Base-by-base conservation (phyloP, 2,113 vertebrate genomes). In the Cyprinus carpio region DNA sequence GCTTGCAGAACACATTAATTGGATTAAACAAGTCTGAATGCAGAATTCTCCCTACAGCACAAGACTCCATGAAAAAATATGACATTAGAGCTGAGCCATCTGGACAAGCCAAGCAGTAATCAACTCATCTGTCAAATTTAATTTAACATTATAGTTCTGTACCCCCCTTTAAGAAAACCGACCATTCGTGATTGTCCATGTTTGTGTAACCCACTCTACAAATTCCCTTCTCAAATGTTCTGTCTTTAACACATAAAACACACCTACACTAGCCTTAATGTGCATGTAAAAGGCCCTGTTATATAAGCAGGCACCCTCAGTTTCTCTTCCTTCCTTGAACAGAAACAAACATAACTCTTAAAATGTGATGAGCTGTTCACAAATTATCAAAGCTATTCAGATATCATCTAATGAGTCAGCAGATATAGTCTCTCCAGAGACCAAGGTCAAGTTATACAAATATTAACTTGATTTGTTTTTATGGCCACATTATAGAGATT, bases 21-120 rank as follows among this genome's bases (percentile, higher is more conserved):
- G 64, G 49, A 85, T 72, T 85, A 58, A 58, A 40, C 16, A 25
- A 58, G 72, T 37, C 56, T 49, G 65, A 58, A 46, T 79, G 64
- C 13, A 37, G 2, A 82, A 56, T 15, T 69, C 6, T 13, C 27
- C 43, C 78, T 34, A 20, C 25, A 80, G 60, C 49, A 9, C 62
- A 54, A 84, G 40, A 67, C 74, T 77, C 27, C 27, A 77, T 18
- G 31, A 54, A 60, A 78, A 49, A 78, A 78, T 25, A 56, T 69
- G 15, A 78, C 29, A 27, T 85, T 85, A 60, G 37, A 84, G 20
- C 83, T 34, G 43, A 81, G 65, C 84, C 84, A 85, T 80, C 76
- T 80, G 76, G 75, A 79, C 34, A 72, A 80, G 76, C 65, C 65
- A 25, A 67, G 56, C 49, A 46, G 49, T 80, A 29, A 85, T 85